phyloP scores from a whole-genome alignment of 2,888 invertebrate species.

The Andrena haemorrhoa region DNA sequence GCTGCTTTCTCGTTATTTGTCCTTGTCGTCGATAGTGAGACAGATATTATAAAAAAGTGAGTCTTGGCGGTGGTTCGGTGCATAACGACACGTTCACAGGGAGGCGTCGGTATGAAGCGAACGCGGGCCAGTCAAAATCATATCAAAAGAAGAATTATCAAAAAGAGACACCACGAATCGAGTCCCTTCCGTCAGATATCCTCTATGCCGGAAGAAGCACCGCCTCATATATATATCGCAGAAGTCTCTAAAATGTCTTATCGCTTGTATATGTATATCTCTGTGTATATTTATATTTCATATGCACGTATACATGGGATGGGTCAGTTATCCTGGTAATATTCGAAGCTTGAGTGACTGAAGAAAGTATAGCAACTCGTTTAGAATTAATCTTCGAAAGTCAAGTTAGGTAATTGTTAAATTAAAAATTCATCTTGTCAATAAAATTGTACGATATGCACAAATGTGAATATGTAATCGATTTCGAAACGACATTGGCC shows the following conservation, averaged over 20 bases:
- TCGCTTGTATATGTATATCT: slow-evolving; percentile 42
- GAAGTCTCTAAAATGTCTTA: slow-evolving; percentile 55
- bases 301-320: slow-evolving; percentile 15
- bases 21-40: slow-evolving; percentile 18
- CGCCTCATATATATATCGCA: slow-evolving; percentile 31
- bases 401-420: too few species aligned
- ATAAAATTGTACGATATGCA: too few species aligned
- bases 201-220: slow-evolving; percentile 18
- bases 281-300: slow-evolving; percentile 43
- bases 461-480: too few species aligned
- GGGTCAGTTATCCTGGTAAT: neutral
- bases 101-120: neutral
- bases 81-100: neutral
- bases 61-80: slow-evolving; percentile 7
- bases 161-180: slow-evolving; percentile 45
- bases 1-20: slow-evolving; percentile 20
- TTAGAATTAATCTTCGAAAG: neutral
- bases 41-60: slow-evolving; percentile 39
- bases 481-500: too few species aligned
- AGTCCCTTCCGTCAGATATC: slow-evolving; percentile 30
- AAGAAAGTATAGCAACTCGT: neutral
- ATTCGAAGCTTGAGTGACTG: neutral
- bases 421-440: too few species aligned
- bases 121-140: slow-evolving; percentile 36
- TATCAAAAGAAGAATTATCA: slow-evolving; percentile 50